Conservation (phyloP, 2,888 invertebrate species). For the Mythimna loreyi region DNA sequence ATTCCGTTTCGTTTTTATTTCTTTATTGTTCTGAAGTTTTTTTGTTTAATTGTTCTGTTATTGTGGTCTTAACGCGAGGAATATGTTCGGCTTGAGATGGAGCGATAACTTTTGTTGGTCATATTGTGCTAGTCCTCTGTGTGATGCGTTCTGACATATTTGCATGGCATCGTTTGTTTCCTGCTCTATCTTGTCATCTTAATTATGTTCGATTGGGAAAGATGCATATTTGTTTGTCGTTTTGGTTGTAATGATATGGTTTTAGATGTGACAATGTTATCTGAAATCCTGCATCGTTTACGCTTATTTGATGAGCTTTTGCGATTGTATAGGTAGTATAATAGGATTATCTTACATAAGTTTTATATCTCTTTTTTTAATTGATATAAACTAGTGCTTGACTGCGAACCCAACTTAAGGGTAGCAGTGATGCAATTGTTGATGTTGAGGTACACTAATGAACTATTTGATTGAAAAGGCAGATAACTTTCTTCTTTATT, state of each 20-base stretch:
- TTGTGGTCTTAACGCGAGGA: conserved; percentile 68
- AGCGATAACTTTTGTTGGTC: conserved; percentile 66
- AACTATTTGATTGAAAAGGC: background rate
- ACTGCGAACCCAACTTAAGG: too few species aligned
- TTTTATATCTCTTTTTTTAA: background rate
- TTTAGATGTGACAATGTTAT: background rate
- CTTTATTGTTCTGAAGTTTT: conserved; percentile 78
- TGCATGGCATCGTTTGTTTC: conserved; percentile 34
- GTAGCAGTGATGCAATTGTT: too few species aligned
- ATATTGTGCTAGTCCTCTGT: conserved; percentile 50
- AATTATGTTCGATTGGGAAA: conserved; percentile 29
- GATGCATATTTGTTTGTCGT: conserved; percentile 31
- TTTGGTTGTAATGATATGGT: background rate
- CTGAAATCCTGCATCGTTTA: background rate
- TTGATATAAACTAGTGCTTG: too few species aligned
- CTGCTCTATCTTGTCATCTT: conserved; percentile 53
- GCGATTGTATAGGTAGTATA: background rate
- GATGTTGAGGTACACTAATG: too few species aligned
- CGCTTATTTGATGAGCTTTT: background rate
- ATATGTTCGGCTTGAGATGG: conserved; percentile 73
- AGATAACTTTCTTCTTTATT: background rate
- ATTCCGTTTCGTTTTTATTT: conserved; percentile 75
- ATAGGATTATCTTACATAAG: background rate
- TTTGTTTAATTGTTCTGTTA: conserved; percentile 80
- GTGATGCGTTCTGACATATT: conserved; percentile 61